A percentile compares a stretch with the other conserved stretches of the same genome.
phyloP scores from a whole-genome alignment of 2,113 vertebrate species.

The Seriola quinqueradiata region DNA sequence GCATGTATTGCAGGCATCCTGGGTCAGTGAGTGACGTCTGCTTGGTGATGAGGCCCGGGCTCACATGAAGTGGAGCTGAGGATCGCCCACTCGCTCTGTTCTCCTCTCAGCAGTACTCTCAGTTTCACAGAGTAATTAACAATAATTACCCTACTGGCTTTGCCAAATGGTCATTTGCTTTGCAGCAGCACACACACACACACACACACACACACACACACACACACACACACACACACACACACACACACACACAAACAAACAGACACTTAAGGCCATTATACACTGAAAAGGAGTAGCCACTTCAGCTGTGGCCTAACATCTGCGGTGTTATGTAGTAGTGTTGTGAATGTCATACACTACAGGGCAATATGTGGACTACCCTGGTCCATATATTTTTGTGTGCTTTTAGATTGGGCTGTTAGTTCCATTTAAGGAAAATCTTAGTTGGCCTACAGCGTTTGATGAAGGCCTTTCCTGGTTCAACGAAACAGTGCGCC shows the following conservation, averaged over 20 bases:
- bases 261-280: conserved; percentile 49
- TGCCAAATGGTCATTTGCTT: conserved; percentile 76
- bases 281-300: conserved; percentile 39
- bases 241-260: conserved; percentile 30
- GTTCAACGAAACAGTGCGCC: background rate
- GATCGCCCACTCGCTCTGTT: conserved; percentile 68
- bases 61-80: conserved; percentile 51
- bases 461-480: background rate
- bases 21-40: conserved; percentile 58
- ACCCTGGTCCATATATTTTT: background rate
- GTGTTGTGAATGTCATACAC: background rate
- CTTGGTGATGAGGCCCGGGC: conserved; percentile 34
- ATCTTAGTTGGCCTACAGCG: background rate
- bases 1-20: conserved; percentile 24
- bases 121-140: conserved; percentile 78
- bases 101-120: conserved; percentile 70
- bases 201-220: conserved; percentile 27
- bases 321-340: conserved; percentile 39
- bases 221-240: conserved; percentile 40
- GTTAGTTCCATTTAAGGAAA: background rate
- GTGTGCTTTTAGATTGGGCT: background rate
- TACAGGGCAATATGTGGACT: conserved; percentile 2
- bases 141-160: conserved; percentile 74
- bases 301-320: conserved; percentile 54
- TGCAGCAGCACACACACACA: conserved; percentile 50